Conservation (phyloP, 2,888 invertebrate genomes). For the Timandra comae region DNA sequence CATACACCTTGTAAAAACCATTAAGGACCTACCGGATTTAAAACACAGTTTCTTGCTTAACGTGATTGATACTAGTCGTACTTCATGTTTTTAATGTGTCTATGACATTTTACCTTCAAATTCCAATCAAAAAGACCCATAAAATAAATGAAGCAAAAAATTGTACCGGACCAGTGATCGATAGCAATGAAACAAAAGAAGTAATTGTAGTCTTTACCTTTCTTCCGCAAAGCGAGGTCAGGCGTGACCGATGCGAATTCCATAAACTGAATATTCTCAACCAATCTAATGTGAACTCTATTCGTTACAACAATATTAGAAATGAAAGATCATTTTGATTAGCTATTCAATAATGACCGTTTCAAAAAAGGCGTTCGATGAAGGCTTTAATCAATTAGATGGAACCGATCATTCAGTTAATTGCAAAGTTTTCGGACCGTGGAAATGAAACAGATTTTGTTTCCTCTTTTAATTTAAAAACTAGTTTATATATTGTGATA, state of each 20-base stretch:
- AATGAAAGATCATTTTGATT: constrained; percentile 23
- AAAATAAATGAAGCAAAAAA: constrained; percentile 44
- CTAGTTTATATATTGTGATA: no score
- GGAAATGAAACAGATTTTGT: background rate
- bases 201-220: constrained; percentile 51
- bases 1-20: background rate
- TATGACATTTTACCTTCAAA: constrained; percentile 13
- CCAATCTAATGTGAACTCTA: constrained; percentile 29
- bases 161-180: constrained; percentile 36
- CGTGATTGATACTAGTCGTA: no score
- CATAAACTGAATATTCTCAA: constrained; percentile 41
- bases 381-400: constrained; percentile 24
- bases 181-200: constrained; percentile 57
- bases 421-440: constrained; percentile 2
- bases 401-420: constrained; percentile 9
- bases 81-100: no score
- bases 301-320: constrained; percentile 19
- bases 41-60: no score
- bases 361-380: constrained; percentile 22
- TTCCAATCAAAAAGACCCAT: constrained; percentile 24
- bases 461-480: no score
- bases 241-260: constrained; percentile 62
- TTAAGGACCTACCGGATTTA: background rate
- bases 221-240: constrained; percentile 70
- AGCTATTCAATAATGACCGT: constrained; percentile 19